phyloP scores from a whole-genome alignment of 2,888 invertebrate species.

The Agrochola lychnidis region DNA sequence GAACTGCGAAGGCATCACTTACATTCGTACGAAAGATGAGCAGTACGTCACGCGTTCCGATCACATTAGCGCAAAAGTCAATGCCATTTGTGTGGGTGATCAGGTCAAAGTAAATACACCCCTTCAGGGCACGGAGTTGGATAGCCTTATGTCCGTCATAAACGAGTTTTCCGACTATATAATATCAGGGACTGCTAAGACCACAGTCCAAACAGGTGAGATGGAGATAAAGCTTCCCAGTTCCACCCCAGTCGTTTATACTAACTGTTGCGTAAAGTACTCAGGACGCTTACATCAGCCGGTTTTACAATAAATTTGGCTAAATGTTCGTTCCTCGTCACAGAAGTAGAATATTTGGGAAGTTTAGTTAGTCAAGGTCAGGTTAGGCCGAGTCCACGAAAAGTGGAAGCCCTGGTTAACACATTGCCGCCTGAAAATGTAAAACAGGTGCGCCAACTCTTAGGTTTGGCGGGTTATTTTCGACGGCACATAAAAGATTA shows the following conservation, averaged over 20 bases:
- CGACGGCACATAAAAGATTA: not conserved
- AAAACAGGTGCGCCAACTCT: conserved; percentile 3
- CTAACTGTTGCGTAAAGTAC: conserved; percentile 41
- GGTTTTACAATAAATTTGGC: conserved; percentile 45
- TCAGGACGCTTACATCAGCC: conserved; percentile 27
- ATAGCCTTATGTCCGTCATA: conserved; percentile 29
- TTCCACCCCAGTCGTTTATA: conserved; percentile 47
- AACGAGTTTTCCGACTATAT: conserved; percentile 50
- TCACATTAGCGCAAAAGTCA: not conserved
- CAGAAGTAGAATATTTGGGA: conserved; percentile 32
- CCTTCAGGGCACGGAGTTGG: conserved; percentile 10
- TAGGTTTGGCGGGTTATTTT: conserved; percentile 6
- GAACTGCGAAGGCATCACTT: conserved; percentile 15
- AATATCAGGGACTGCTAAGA: conserved; percentile 58
- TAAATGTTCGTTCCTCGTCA: conserved; percentile 40
- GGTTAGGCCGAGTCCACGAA: conserved; percentile 47
- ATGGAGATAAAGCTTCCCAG: conserved; percentile 62
- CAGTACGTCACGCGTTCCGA: conserved; percentile 38
- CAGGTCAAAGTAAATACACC: conserved; percentile 11
- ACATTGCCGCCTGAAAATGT: conserved; percentile 13
- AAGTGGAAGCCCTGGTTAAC: conserved; percentile 32
- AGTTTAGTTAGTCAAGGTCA: conserved; percentile 44
- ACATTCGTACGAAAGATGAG: conserved; percentile 47
- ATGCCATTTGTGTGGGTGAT: not conserved
- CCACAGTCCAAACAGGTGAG: conserved; percentile 62